phyloP scores from a whole-genome alignment of 2,797 vertebrate species.

The Lagodon rhomboides region DNA sequence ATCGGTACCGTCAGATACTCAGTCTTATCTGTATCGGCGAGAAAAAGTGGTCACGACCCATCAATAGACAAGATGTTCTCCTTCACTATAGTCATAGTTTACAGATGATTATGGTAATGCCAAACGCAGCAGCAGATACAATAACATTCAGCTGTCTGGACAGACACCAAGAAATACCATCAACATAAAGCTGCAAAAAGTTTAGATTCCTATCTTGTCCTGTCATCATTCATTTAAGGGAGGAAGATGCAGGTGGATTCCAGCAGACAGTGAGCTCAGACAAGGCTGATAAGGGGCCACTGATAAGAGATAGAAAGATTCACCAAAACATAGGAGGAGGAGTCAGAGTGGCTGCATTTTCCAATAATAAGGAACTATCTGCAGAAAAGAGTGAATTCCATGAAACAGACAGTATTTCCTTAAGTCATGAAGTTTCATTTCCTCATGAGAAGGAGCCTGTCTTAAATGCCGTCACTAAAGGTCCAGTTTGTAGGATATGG shows the following conservation, averaged over 20 bases:
- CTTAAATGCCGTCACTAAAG: neutral
- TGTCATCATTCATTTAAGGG: neutral
- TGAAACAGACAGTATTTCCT: neutral
- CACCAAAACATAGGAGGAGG: neutral
- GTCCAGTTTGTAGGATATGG: too few species aligned
- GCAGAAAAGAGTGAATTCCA: neutral
- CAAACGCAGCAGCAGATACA: neutral
- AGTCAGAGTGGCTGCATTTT: neutral
- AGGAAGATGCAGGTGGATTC: neutral
- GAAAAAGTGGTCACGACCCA: too few species aligned
- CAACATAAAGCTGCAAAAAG: neutral
- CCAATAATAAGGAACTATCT: neutral
- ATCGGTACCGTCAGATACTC: too few species aligned
- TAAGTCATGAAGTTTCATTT: neutral
- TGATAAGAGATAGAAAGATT: neutral
- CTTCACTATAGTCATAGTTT: too few species aligned
- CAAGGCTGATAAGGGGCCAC: neutral
- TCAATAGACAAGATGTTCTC: too few species aligned
- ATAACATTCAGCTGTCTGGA: constrained; percentile 33
- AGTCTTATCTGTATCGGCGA: too few species aligned
- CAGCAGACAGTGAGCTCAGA: constrained; percentile 5
- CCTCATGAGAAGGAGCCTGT: neutral
- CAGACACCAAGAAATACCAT: neutral
- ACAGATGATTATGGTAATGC: too few species aligned
- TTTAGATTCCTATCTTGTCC: neutral